These are phyloP conservation scores for Schizaphis graminum DNA, from an alignment of 2,888 invertebrate species.

Conservation along the genomic window DNA sequence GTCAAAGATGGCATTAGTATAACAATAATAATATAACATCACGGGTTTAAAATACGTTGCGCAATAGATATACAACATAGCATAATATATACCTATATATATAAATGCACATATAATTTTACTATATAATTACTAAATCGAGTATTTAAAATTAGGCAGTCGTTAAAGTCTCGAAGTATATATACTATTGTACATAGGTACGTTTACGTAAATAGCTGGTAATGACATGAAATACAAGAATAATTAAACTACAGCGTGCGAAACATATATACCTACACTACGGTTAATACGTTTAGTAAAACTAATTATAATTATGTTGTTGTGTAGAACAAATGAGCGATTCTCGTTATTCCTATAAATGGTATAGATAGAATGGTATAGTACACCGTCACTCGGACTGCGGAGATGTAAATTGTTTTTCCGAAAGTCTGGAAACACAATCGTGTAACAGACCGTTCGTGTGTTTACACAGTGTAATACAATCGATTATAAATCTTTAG, in stretches of 20 bases:
- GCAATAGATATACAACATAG: background rate
- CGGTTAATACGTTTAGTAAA: background rate
- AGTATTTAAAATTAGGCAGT: constrained; percentile 9
- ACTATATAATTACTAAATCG: background rate
- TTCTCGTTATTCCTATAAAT: background rate
- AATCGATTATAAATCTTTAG: constrained; percentile 30
- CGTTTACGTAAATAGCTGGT: background rate
- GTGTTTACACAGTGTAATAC: constrained; percentile 15
- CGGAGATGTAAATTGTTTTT: background rate
- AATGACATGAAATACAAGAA: background rate
- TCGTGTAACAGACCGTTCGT: background rate
- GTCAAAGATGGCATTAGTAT: constrained; percentile 4
- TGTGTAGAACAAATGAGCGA: background rate
- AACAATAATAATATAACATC: background rate
- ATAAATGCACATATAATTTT: background rate
- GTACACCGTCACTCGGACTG: background rate
- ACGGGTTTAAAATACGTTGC: background rate
- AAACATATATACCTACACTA: background rate
- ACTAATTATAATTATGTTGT: background rate
- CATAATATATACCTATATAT: background rate
- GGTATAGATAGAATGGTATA: too few relatives aligned
- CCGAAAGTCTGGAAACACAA: background rate
- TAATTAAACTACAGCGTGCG: background rate
- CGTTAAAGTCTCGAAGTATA: background rate
- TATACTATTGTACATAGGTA: background rate